Evolutionary conservation across 2,113 vertebrate genomes (phyloP).

Genomic region (Bambusicola thoracicus): DNA sequence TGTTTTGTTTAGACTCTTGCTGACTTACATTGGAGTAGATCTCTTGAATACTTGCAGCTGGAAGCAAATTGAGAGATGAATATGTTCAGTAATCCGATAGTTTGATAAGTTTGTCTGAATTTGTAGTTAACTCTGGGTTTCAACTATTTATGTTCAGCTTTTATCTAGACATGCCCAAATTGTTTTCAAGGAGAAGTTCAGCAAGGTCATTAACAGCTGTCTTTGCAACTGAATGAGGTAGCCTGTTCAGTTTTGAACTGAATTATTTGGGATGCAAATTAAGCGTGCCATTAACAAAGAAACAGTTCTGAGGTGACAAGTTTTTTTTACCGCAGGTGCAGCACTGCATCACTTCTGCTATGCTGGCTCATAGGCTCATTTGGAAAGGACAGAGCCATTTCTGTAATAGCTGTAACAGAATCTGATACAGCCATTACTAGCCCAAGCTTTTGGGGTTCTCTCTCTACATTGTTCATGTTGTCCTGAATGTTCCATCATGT

Average conservation of each 20-base stretch:
- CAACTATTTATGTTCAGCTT: neutral
- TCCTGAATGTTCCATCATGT: neutral
- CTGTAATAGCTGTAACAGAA: neutral
- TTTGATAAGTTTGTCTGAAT: neutral
- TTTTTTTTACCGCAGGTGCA: neutral
- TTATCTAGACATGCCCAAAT: neutral
- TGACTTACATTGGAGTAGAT: neutral
- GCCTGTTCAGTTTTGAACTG: neutral
- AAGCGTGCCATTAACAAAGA: neutral
- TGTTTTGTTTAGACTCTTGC: neutral
- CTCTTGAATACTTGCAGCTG: neutral
- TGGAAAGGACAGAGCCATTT: rapidly evolving
- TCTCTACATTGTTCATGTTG: neutral
- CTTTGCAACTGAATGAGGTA: neutral
- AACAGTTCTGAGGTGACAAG: neutral
- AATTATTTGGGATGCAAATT: neutral
- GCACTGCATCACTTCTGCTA: neutral
- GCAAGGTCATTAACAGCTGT: neutral
- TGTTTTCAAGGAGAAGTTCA: neutral
- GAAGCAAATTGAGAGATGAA: neutral
- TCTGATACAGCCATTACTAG: neutral
- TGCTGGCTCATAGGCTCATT: rapidly evolving
- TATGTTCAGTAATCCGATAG: neutral
- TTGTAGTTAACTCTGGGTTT: neutral
- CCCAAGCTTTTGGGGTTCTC: neutral